Evolutionary conservation across 2,797 vertebrate species (phyloP), one percentile per base, ranked within the genome.

Genomic region (Channa striata): DNA sequence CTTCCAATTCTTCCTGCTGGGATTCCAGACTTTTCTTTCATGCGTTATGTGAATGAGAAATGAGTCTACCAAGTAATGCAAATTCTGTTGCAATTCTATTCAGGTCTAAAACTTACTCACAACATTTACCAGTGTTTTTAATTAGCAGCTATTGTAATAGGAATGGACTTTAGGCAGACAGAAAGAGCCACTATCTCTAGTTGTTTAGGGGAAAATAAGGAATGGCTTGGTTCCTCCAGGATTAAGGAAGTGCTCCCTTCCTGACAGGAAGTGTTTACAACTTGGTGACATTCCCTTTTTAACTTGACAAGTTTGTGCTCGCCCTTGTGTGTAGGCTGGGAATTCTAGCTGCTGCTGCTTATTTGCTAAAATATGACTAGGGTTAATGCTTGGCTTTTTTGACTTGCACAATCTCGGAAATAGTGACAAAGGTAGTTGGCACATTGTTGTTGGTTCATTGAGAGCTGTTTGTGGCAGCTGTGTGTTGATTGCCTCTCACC

Each of bases 231-330:
- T 91, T 80, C 89, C 88, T 92, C 83, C 91, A 91, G 91, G 91
- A 92, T 94, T 93, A 89, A 93, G 94, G 94, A 95, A 95, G 93
- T 89, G 85, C 91, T 93, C 87, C 84, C 85, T 94, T 95, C 94
- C 94, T 94, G 93, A 89, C 83, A 93, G 94, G 94, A 95, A 95
- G 94, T 94, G 93, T 95, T 95, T 94, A 94, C 92, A 89, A 78
- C 92, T 91, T 89, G 83, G 91, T 92, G 92, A 93, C 93, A 93
- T 94, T 95, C 93, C 89, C 92, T 90, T 94, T 93, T 92, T 89
- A 93, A 92, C 91, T 87, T 91, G 88, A 88, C 93, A 91, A 88
- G 93, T 91, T 87, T 76, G 64, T 19, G 66, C 92, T 86, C 54
- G 89, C 87, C 78, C 66, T 68, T 78, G 74, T 79, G 84, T 83